Base-by-base conservation (phyloP, 1,140 invertebrate genomes). In the Asobara japonica region DNA sequence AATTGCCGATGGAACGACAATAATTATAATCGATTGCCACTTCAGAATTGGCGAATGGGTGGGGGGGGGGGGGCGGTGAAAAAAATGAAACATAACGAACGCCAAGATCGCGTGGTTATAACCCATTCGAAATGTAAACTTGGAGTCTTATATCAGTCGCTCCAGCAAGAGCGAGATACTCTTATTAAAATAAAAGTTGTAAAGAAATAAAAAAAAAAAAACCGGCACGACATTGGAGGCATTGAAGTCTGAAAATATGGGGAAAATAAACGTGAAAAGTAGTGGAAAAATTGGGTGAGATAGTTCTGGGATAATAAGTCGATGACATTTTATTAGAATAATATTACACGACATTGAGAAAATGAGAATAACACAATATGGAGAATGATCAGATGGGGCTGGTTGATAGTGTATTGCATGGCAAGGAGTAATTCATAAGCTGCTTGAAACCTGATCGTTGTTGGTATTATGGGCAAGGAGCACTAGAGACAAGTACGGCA, bases 101-200 rank as follows among this genome's bases (percentile, higher is more conserved):
- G 71, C 29, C 33, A 61, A 30, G 71, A 69, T 74, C 69, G 72
- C 72, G 68, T 74, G 72, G 72, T 41, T 64, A 51, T 45, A 25
- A 33, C 41, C 72, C 72, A 74, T 74, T 69, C 66, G 60, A 69
- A 74, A 74, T 56, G 27, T 36, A 73, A 61, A 69, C 71, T 73
- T 60, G 65, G n/a, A 69, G 36, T 65, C 71, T 65, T 68, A 73
- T 69, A 73, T 73, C 71, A 73, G 67, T 73, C 71, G 65, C 18
- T 25, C 33, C 48, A 65, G 64, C 62, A 27, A 41, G 66, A 73
- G 16, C 65, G 67, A 73, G 71, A 73, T 68, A 20, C 69, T 25
- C n/a, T n/a, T n/a, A n/a, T n/a, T n/a, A n/a, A n/a, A n/a, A n/a
- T n/a, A n/a, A n/a, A n/a, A n/a, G n/a, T n/a, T n/a, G n/a, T n/a